Conservation (phyloP, 2,797 vertebrate genomes). For the Arctocebus calabarensis region DNA sequence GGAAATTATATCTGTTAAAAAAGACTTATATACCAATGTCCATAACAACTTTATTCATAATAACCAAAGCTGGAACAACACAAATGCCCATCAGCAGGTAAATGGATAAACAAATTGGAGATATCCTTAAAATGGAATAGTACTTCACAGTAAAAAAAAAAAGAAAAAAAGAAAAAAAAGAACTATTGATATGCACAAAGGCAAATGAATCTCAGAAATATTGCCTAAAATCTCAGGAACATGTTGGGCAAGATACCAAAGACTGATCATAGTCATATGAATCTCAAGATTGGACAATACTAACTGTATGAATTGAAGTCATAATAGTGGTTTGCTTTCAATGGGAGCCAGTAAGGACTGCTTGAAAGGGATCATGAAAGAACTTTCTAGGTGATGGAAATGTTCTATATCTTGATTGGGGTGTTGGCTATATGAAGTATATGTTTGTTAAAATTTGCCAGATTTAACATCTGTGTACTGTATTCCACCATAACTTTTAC, state of each 20-base stretch:
- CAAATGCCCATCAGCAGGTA: not conserved
- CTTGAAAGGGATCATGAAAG: not conserved
- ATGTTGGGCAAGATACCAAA: not conserved
- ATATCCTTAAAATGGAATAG: not conserved
- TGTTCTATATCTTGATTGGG: not conserved
- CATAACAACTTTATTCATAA: not conserved
- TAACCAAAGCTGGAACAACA: not conserved
- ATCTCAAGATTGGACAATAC: not conserved
- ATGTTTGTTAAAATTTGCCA: not conserved
- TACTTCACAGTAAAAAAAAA: not conserved
- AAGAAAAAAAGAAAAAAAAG: not conserved
- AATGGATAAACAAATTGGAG: not conserved
- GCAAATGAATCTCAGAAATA: not conserved
- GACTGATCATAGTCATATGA: not conserved
- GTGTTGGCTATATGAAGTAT: not conserved
- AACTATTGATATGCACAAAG: not conserved
- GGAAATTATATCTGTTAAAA: not conserved
- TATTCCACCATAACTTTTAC: not conserved
- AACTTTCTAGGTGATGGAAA: not conserved
- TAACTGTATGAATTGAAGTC: not conserved
- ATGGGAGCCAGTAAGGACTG: not conserved
- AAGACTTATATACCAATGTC: not conserved
- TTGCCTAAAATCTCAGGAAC: not conserved
- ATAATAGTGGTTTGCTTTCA: not conserved
- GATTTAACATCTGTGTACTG: not conserved